A percentile compares a stretch with the other conserved stretches of the same genome.
These are phyloP conservation scores for Netelia virgata DNA, from an alignment of 2,888 invertebrate genomes.

Conservation along the genomic window DNA sequence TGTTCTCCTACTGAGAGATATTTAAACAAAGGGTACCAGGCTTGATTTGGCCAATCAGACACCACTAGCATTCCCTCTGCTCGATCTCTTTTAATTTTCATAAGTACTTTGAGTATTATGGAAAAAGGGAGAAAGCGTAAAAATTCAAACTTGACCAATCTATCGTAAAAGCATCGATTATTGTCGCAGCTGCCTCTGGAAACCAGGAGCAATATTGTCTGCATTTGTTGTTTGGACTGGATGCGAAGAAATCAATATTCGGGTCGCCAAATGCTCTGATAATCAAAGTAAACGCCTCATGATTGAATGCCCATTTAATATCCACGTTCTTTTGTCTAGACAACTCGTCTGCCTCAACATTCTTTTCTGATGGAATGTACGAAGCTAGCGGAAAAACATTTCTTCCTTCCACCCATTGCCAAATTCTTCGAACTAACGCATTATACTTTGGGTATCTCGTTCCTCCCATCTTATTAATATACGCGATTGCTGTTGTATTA, in stretches of 20 bases:
- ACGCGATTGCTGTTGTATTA: slow-evolving; percentile 54
- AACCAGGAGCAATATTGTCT: slow-evolving; percentile 38
- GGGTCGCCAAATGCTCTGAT: not conserved
- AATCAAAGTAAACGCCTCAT: not conserved
- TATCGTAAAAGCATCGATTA: slow-evolving; percentile 48
- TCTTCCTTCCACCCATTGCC: slow-evolving; percentile 45
- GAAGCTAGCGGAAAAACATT: slow-evolving; percentile 34
- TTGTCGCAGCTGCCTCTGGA: slow-evolving; percentile 6
- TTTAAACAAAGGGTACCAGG: slow-evolving; percentile 52
- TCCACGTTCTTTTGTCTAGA: slow-evolving; percentile 42
- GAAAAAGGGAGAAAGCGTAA: slow-evolving; percentile 58
- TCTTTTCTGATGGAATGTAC: slow-evolving; percentile 44
- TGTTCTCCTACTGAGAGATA: slow-evolving; percentile 15
- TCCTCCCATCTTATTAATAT: slow-evolving; percentile 57
- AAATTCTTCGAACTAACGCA: slow-evolving; percentile 67
- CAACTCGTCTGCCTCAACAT: slow-evolving; percentile 25
- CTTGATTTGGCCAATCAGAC: slow-evolving; percentile 62
- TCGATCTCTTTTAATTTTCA: slow-evolving; percentile 54
- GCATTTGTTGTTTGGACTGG: slow-evolving; percentile 42
- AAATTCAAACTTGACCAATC: slow-evolving; percentile 39
- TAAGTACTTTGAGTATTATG: slow-evolving; percentile 36
- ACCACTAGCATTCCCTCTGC: slow-evolving; percentile 55
- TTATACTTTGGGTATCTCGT: slow-evolving; percentile 66
- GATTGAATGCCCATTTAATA: slow-evolving; percentile 37
- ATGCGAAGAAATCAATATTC: slow-evolving; percentile 50